These are phyloP conservation scores for Paracanthobrama guichenoti DNA, from an alignment of 2,113 vertebrate species.

Conservation along the genomic window DNA sequence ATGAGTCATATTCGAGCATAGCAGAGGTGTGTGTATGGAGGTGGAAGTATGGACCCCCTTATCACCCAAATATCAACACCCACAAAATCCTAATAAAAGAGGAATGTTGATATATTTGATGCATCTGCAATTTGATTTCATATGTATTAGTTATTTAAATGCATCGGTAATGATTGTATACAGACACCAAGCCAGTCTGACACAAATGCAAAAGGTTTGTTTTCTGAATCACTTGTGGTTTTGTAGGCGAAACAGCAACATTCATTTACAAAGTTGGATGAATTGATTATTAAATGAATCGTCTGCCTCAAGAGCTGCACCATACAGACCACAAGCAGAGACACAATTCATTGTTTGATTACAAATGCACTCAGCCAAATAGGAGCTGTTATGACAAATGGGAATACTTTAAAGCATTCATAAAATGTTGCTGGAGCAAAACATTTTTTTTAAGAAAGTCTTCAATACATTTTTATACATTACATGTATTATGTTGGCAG, in stretches of 20 bases:
- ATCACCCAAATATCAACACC: constrained; percentile 16
- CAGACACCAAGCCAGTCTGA: background rate
- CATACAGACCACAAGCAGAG: background rate
- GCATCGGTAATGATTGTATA: too few species aligned
- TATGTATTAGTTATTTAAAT: background rate
- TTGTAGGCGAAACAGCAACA: background rate
- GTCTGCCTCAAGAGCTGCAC: background rate
- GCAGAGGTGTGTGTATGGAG: constrained; percentile 16
- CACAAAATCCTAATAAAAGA: background rate
- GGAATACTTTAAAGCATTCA: background rate
- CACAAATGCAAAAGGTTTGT: background rate
- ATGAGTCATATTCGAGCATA: constrained; percentile 17
- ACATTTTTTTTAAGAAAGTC: background rate
- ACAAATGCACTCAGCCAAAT: constrained; percentile 12
- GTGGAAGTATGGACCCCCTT: background rate
- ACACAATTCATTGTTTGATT: constrained; percentile 19
- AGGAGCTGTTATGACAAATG: background rate
- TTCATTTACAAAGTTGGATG: background rate
- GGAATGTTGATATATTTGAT: background rate
- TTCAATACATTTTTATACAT: background rate
- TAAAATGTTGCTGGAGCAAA: background rate
- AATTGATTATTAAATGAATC: constrained; percentile 28
- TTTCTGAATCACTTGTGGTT: background rate
- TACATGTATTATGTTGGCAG: background rate
- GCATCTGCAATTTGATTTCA: background rate